Base-by-base conservation (phyloP, 2,888 invertebrate species). In the Salpingus planirostris region DNA sequence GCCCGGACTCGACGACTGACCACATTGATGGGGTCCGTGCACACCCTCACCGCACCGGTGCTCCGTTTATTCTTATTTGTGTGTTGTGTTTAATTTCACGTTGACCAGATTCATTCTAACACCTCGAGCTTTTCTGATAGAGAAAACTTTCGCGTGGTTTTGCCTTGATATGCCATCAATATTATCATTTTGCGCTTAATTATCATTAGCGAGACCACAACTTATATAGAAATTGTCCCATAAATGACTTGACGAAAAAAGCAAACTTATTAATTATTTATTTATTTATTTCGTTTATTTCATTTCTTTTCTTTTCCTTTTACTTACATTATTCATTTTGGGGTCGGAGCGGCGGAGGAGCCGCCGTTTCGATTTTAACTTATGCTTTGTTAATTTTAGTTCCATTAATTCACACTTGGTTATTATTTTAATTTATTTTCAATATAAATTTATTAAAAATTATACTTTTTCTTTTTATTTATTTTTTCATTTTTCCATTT, bases 171-270 rank as follows among this genome's bases (percentile, higher is more conserved):
- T 54, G 56, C 57, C 54, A 55, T 54, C 52, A 47, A 44, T 46
- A n/a, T n/a, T n/a, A n/a, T n/a, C n/a, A n/a, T n/a, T n/a, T n/a
- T n/a, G n/a, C n/a, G n/a, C n/a, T n/a, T n/a, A n/a, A n/a, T n/a
- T n/a, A n/a, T n/a, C 58, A 57, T 55, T 52, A 50, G 56, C 58
- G 59, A 61, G 59, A 56, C 59, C 60, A 60, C 60, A 55, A 54
- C 50, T 36, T 6, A 39, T 37, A 18, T n/a, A n/a, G n/a, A n/a
- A n/a, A n/a, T n/a, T n/a, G n/a, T n/a, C n/a, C n/a, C n/a, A n/a
- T n/a, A n/a, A n/a, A n/a, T n/a, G n/a, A n/a, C n/a, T n/a, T n/a
- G n/a, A n/a, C n/a, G n/a, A n/a, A n/a, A n/a, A n/a, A n/a, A n/a
- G n/a, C n/a, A n/a, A n/a, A n/a, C n/a, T n/a, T n/a, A n/a, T 27